A percentile compares a stretch with the other conserved stretches of the same genome.
Conservation (phyloP, 2,888 invertebrate species). For the Spilosoma lubricipeda region DNA sequence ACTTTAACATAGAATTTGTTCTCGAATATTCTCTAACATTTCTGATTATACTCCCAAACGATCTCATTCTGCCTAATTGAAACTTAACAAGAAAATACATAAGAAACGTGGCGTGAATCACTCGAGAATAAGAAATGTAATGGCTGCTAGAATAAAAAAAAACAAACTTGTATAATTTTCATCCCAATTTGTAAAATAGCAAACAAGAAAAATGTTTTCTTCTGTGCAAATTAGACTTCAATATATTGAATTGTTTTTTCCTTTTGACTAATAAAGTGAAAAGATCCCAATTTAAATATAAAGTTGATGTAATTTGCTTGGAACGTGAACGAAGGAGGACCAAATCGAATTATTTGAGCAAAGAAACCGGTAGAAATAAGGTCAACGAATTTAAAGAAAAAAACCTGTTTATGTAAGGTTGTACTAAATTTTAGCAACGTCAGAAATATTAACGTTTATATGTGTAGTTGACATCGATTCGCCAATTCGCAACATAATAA, state of each 20-base stretch:
- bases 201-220: conserved; percentile 32
- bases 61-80: conserved; percentile 22
- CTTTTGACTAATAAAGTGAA: conserved; percentile 35
- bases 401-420: conserved; percentile 20
- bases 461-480: neutral
- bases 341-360: conserved; percentile 32
- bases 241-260: conserved; percentile 18
- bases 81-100: conserved; percentile 12
- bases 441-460: conserved; percentile 1
- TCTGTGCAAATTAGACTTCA: conserved; percentile 27
- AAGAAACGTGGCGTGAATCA: conserved; percentile 2
- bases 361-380: conserved; percentile 43
- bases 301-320: conserved; percentile 41
- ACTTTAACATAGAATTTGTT: neutral
- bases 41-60: conserved; percentile 7
- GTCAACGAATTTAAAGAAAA: conserved; percentile 33
- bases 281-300: conserved; percentile 32
- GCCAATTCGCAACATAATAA: conserved; percentile 1
- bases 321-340: conserved; percentile 25
- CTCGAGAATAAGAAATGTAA: conserved; percentile 25
- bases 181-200: conserved; percentile 28
- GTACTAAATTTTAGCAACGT: conserved; percentile 16
- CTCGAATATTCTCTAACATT: neutral
- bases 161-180: conserved; percentile 26
- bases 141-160: conserved; percentile 21